Evolutionary conservation across 2,797 vertebrate genomes (phyloP).

Genomic region (Cygnus olor): DNA sequence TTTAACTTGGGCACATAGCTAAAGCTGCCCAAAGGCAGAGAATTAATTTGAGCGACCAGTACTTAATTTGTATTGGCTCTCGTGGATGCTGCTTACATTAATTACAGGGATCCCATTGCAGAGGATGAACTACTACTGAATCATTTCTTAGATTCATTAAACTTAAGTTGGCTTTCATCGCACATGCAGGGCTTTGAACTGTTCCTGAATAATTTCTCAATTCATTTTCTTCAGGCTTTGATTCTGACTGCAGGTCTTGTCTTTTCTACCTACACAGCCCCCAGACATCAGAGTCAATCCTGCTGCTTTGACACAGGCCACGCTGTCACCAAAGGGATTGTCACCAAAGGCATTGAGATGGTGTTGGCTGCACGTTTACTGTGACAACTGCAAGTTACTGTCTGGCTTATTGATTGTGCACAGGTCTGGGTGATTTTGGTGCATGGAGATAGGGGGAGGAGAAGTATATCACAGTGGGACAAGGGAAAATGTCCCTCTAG

Average conservation of each 20-base stretch:
- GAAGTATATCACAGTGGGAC: neutral
- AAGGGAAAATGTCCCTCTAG: neutral
- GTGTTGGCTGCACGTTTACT: neutral
- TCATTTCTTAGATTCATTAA: conserved; percentile 37
- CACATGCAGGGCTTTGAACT: conserved; percentile 38
- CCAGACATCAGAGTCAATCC: neutral
- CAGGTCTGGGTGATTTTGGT: neutral
- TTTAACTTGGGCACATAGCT: neutral
- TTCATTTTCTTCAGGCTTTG: neutral
- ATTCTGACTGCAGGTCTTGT: neutral
- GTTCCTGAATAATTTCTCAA: neutral
- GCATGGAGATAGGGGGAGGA: neutral
- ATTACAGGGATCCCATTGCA: conserved; percentile 1
- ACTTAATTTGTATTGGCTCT: conserved; percentile 3
- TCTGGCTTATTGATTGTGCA: neutral
- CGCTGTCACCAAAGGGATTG: accelerated
- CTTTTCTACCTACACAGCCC: neutral
- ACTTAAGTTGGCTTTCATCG: conserved; percentile 3
- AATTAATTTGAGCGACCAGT: neutral
- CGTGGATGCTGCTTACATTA: neutral
- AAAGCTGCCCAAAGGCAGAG: conserved; percentile 30
- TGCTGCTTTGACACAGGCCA: neutral
- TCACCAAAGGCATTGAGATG: neutral
- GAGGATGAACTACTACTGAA: conserved; percentile 26
- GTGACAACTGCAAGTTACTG: neutral